Conservation (phyloP, 2,797 vertebrate species). For the Smutsia temminckii region DNA sequence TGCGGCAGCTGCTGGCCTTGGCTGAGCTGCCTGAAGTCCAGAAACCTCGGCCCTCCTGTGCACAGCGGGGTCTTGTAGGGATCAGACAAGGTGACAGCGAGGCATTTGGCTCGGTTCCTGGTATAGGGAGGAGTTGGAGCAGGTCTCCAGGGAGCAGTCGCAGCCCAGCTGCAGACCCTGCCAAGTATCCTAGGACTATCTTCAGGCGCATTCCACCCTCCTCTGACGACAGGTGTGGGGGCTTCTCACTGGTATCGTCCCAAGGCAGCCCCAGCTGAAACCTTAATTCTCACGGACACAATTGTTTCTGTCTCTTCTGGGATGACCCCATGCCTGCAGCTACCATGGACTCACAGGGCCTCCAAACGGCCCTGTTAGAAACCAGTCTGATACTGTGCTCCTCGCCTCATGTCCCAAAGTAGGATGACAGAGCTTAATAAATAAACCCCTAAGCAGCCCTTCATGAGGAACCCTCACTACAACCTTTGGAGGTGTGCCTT, state of each 20-base stretch:
- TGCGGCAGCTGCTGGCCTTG: not conserved
- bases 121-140: not conserved
- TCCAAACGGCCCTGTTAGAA: not conserved
- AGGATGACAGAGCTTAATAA: not conserved
- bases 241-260: not conserved
- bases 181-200: not conserved
- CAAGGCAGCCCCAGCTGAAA: not conserved
- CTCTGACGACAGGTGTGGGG: not conserved
- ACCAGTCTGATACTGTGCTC: not conserved
- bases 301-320: not conserved
- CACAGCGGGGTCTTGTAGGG: not conserved
- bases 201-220: not conserved
- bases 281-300: not conserved
- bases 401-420: not conserved
- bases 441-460: not conserved
- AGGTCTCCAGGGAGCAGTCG: not conserved
- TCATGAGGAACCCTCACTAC: not conserved
- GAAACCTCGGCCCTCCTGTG: fast-evolving
- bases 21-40: not conserved
- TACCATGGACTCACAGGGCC: not conserved
- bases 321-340: not conserved
- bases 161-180: not conserved
- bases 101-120: fast-evolving
- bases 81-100: fast-evolving
- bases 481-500: not conserved